Evolutionary conservation across 2,113 vertebrate species (phyloP).

Genomic region (Thalassarche chlororhynchos): DNA sequence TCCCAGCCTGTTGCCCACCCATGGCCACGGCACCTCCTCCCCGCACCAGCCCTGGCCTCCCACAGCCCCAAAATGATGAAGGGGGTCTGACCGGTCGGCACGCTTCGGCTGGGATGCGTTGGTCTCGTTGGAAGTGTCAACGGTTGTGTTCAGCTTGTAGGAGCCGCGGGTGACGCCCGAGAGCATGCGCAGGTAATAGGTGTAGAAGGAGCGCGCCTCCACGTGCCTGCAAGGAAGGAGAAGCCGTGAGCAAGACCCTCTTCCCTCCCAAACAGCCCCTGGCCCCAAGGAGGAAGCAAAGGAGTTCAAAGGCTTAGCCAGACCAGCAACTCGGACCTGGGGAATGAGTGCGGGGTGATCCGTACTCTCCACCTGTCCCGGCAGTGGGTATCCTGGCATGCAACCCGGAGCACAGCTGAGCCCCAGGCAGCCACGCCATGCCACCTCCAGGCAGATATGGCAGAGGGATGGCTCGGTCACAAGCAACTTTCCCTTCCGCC

Average conservation of each 20-base stretch:
- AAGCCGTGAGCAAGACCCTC: background rate
- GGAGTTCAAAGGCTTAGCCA: background rate
- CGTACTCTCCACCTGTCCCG: accelerated
- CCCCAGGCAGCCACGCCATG: accelerated
- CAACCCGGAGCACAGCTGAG: background rate
- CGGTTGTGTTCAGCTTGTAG: background rate
- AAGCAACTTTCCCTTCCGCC: constrained; percentile 69
- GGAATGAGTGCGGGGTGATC: accelerated
- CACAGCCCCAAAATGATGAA: accelerated
- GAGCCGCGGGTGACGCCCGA: constrained; percentile 73
- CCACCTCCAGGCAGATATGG: constrained; percentile 64
- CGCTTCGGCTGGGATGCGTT: constrained; percentile 45
- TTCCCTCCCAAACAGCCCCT: background rate
- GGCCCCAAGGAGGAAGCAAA: background rate
- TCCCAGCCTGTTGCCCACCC: background rate
- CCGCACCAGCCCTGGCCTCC: background rate
- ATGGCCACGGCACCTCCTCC: accelerated
- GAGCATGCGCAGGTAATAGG: constrained; percentile 81
- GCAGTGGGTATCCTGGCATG: accelerated
- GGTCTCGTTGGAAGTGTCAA: background rate
- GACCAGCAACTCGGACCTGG: background rate
- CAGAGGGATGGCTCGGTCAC: background rate
- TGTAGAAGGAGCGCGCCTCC: constrained; percentile 85
- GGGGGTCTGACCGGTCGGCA: constrained; percentile 78
- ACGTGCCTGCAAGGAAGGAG: constrained; percentile 69